Evolutionary conservation across 2,797 vertebrate genomes (phyloP).

Genomic region (Pampus argenteus): DNA sequence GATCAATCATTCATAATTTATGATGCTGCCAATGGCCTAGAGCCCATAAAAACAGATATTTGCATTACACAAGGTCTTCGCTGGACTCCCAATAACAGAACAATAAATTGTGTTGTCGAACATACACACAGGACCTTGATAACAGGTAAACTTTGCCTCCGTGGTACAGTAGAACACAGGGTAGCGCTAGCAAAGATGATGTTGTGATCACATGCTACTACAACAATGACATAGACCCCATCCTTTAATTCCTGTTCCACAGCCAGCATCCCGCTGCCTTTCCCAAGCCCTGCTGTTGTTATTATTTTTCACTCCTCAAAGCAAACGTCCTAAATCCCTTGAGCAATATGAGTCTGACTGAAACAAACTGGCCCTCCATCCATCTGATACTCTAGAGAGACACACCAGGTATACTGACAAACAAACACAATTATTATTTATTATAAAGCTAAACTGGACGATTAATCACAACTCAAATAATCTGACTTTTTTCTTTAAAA

Average conservation of each 20-base stretch:
- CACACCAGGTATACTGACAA: constrained; percentile 27
- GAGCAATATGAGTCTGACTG: constrained; percentile 48
- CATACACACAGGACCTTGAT: constrained; percentile 63
- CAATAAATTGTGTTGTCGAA: constrained; percentile 68
- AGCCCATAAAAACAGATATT: constrained; percentile 74
- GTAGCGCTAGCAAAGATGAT: constrained; percentile 52
- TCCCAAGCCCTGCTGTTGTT: constrained; percentile 74
- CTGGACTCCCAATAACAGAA: constrained; percentile 64
- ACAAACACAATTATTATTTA: constrained; percentile 2
- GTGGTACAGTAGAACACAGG: constrained; percentile 63
- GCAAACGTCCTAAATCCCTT: constrained; percentile 66
- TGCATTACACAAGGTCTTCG: constrained; percentile 70
- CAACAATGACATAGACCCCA: constrained; percentile 74
- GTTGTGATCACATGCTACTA: constrained; percentile 67
- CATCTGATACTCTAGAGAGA: constrained; percentile 45
- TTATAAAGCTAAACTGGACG: background rate
- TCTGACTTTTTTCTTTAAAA: background rate
- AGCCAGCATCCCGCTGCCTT: constrained; percentile 74
- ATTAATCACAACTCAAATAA: constrained; percentile 12
- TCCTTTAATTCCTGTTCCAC: constrained; percentile 70
- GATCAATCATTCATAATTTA: constrained; percentile 81
- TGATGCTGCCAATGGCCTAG: constrained; percentile 59
- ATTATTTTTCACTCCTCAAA: constrained; percentile 69
- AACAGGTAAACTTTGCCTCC: constrained; percentile 80
- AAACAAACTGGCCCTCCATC: constrained; percentile 45